Percentiles rank a stretch among this genome's conserved stretches.
Evolutionary conservation across 2,888 invertebrate genomes (phyloP).

Genomic region (Watsonalla cultraria): DNA sequence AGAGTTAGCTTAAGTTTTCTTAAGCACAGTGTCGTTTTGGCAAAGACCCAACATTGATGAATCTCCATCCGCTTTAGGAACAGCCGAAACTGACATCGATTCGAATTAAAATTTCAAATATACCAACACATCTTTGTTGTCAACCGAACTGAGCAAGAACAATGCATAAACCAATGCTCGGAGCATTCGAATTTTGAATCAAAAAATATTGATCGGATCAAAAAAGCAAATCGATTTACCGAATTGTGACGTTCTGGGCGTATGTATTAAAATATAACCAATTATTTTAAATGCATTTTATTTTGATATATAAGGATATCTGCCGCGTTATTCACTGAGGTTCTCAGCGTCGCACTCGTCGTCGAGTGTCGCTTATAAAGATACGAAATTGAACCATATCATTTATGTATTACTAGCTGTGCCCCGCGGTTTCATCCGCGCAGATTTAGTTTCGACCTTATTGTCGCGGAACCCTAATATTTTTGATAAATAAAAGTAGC

Average conservation of each 20-base stretch:
- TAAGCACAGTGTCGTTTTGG: conserved; percentile 20
- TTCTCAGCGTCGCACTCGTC: no score
- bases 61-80: conserved; percentile 63
- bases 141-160: conserved; percentile 45
- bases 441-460: no score
- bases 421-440: no score
- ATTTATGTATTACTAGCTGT: no score
- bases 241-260: background rate
- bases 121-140: conserved; percentile 51
- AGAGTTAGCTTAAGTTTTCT: conserved; percentile 2
- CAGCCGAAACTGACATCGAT: conserved; percentile 61
- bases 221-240: conserved; percentile 1
- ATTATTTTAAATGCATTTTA: no score
- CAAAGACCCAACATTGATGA: conserved; percentile 57
- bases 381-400: no score
- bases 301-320: no score
- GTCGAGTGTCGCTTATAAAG: no score
- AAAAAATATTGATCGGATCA: conserved; percentile 26
- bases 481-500: no score
- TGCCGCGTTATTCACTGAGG: no score
- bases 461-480: no score
- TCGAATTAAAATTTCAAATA: conserved; percentile 72
- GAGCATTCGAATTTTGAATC: conserved; percentile 37
- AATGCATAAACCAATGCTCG: conserved; percentile 44
- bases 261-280: no score